Evolutionary conservation across 2,113 vertebrate genomes (phyloP).

Genomic region (Phalacrocorax aristotelis): DNA sequence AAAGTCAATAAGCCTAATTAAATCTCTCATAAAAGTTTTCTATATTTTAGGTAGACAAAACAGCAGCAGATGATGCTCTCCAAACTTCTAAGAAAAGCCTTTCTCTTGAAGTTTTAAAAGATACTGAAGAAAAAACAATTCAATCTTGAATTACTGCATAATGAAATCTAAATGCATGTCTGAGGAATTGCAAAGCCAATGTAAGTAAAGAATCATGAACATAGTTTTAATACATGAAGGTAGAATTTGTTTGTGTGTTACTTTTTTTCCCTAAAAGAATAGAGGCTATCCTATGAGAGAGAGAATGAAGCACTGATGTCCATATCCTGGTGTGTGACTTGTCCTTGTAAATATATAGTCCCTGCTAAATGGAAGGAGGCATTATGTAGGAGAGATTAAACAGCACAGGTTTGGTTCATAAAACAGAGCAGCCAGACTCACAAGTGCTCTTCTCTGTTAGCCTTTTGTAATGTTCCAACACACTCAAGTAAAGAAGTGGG

Average conservation of each 20-base stretch:
- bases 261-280: neutral
- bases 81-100: neutral
- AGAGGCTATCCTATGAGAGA: neutral
- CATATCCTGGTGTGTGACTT: neutral
- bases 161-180: neutral
- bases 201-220: neutral
- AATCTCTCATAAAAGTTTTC: neutral
- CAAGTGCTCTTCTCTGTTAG: neutral
- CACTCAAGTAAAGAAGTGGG: neutral
- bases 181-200: neutral
- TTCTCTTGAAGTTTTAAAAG: neutral
- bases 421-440: neutral
- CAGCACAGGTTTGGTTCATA: neutral
- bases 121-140: neutral
- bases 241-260: neutral
- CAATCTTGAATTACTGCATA: neutral
- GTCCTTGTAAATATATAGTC: neutral
- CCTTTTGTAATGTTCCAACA: neutral
- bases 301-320: rapidly evolving
- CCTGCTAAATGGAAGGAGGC: neutral
- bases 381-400: neutral
- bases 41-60: neutral
- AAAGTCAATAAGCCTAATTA: neutral
- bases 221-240: neutral
- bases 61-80: neutral